A percentile compares a stretch with the other conserved stretches of the same genome.
These are phyloP conservation scores for Aphelenchoides bicaudatus DNA, from an alignment of 2,888 invertebrate genomes.

Conservation along the genomic window DNA sequence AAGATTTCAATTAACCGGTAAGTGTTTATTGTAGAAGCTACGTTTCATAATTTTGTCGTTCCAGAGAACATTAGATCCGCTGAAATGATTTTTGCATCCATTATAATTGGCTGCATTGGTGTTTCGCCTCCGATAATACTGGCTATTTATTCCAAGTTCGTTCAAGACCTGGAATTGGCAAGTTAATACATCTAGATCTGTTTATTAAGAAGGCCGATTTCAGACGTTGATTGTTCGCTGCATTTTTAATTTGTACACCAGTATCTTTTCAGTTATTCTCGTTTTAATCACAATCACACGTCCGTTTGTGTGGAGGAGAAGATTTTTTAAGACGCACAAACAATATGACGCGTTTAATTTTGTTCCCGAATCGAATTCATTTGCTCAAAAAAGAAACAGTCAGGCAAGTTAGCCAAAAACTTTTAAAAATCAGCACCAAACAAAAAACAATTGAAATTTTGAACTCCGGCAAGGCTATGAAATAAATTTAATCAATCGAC, in stretches of 20 bases:
- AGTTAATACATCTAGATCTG: too few species aligned
- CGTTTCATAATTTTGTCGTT: too few species aligned
- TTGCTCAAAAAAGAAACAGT: not conserved
- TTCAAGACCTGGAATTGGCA: too few species aligned
- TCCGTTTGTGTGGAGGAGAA: not conserved
- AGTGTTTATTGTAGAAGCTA: too few species aligned
- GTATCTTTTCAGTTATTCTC: not conserved
- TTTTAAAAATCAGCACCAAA: too few species aligned
- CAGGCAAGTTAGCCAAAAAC: too few species aligned
- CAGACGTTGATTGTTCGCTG: not conserved
- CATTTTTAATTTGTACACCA: conserved; percentile 1
- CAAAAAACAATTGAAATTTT: too few species aligned
- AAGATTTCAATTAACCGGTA: too few species aligned
- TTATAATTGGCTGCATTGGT: not conserved
- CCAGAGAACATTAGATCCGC: conserved; percentile 7
- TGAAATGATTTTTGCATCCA: not conserved
- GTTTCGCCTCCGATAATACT: too few species aligned
- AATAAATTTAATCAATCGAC: not conserved
- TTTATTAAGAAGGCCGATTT: too few species aligned
- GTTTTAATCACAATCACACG: not conserved
- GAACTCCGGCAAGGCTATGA: too few species aligned
- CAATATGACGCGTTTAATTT: not conserved
- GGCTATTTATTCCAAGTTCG: too few species aligned
- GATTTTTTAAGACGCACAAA: not conserved
- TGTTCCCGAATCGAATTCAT: conserved; percentile 10